A percentile compares a stretch with the other conserved stretches of the same genome.
Evolutionary conservation across 2,888 invertebrate genomes (phyloP).

Genomic region (Ctena decussata): DNA sequence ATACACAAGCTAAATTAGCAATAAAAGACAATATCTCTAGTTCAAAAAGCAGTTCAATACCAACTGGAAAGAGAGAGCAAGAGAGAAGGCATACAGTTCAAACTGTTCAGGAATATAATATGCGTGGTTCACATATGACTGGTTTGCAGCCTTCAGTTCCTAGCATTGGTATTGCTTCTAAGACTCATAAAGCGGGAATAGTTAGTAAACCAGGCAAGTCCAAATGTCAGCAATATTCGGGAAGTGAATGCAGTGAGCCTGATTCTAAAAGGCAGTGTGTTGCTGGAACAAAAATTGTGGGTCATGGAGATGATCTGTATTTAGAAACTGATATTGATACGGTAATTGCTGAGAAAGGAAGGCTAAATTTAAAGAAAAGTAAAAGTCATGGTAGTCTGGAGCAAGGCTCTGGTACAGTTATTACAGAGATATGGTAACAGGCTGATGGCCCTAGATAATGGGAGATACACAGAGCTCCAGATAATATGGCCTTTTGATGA

Average conservation of each 20-base stretch:
- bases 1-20: constrained; percentile 45
- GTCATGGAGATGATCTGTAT: constrained; percentile 40
- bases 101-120: constrained; percentile 38
- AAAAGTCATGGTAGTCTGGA: constrained; percentile 67
- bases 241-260: not conserved
- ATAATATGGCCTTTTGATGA: too few relatives aligned
- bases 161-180: constrained; percentile 39
- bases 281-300: not conserved
- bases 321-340: constrained; percentile 62
- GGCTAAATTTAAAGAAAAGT: constrained; percentile 48
- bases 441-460: too few relatives aligned
- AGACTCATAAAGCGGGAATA: constrained; percentile 22
- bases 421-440: constrained; percentile 63
- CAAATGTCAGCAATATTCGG: not conserved
- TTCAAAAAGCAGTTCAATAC: constrained; percentile 40
- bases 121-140: not conserved
- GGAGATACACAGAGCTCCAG: too few relatives aligned
- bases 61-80: constrained; percentile 28
- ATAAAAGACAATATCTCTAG: constrained; percentile 59
- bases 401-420: constrained; percentile 36
- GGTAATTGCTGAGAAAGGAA: constrained; percentile 34
- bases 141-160: constrained; percentile 16
- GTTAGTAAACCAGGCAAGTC: not conserved
- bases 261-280: not conserved
- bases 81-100: constrained; percentile 61